phyloP scores from a whole-genome alignment of 2,797 vertebrate species.

The Chelmon rostratus region DNA sequence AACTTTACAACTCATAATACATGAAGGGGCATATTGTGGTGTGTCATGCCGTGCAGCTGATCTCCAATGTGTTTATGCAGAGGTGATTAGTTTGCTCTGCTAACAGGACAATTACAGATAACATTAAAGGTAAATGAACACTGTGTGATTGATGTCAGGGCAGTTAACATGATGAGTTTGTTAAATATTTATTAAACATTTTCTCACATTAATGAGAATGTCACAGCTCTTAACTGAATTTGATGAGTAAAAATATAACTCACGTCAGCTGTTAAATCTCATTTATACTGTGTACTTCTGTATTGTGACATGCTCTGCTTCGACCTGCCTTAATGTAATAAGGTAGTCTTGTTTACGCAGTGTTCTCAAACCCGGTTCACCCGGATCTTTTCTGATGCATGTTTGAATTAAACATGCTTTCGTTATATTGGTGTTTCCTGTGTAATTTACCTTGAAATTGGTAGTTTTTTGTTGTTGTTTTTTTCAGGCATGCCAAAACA shows the following conservation, averaged over 20 bases:
- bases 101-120: neutral
- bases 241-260: neutral
- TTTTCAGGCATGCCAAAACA: neutral
- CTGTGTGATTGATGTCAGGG: constrained; percentile 4
- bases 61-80: neutral
- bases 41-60: neutral
- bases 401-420: neutral
- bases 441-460: neutral
- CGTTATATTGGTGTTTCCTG: neutral
- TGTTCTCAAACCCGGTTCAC: neutral
- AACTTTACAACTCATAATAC: neutral
- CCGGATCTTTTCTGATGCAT: neutral
- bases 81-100: constrained; percentile 3
- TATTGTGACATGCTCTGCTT: neutral
- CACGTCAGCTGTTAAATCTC: neutral
- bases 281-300: neutral
- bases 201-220: constrained; percentile 2
- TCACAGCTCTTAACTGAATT: neutral
- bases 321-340: neutral
- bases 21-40: neutral
- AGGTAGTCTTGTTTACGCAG: neutral
- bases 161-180: neutral
- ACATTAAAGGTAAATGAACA: constrained; percentile 11
- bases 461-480: neutral
- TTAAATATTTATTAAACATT: constrained; percentile 19